Evolutionary conservation across 1,140 invertebrate species (phyloP).

Genomic region (Diachasma alloeum): DNA sequence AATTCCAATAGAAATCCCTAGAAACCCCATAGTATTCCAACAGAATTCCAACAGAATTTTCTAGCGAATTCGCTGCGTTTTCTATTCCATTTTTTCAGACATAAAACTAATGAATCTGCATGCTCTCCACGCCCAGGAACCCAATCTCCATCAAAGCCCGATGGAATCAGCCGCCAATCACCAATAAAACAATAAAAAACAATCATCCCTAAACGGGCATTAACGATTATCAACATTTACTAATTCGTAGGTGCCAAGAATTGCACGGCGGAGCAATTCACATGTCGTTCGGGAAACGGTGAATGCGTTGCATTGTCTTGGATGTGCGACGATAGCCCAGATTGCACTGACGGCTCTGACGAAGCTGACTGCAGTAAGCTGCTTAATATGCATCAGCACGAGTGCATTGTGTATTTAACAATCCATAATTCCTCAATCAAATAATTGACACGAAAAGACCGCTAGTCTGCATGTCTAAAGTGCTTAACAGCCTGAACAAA

Average conservation of each 20-base stretch:
- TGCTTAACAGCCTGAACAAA: not conserved
- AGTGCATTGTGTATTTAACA: conserved; percentile 9
- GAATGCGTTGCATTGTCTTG: conserved; percentile 90
- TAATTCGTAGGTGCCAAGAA: conserved; percentile 73
- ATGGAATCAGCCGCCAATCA: too few relatives aligned
- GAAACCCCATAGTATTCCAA: too few relatives aligned
- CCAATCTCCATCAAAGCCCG: not conserved
- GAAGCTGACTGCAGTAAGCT: conserved; percentile 89
- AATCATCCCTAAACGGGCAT: not conserved
- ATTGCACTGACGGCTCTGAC: conserved; percentile 90
- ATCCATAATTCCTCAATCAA: not conserved
- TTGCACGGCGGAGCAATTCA: conserved; percentile 87
- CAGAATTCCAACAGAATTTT: too few relatives aligned
- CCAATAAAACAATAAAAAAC: not conserved
- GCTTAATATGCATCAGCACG: conserved; percentile 37
- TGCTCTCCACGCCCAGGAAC: not conserved
- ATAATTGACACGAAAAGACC: not conserved
- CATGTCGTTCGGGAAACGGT: conserved; percentile 78
- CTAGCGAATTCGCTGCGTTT: too few relatives aligned
- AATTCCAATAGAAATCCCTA: too few relatives aligned
- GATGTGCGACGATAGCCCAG: conserved; percentile 89
- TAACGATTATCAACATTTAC: not conserved
- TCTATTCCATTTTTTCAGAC: too few relatives aligned
- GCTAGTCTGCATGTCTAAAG: not conserved
- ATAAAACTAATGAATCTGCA: not conserved